Evolutionary conservation across 2,113 vertebrate species (phyloP).

Genomic region (Lathamus discolor): DNA sequence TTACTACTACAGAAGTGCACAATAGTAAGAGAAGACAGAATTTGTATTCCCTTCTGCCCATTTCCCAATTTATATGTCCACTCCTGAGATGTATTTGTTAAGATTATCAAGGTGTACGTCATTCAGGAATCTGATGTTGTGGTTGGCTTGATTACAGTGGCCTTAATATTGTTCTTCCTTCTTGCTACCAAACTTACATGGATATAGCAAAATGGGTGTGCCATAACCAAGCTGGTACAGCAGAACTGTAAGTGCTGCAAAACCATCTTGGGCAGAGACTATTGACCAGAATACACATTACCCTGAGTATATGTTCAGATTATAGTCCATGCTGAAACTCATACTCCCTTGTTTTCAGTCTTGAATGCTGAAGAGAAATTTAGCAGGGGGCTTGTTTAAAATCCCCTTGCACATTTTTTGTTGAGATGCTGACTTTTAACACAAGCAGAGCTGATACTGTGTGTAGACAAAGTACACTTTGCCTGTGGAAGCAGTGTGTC

Average conservation of each 20-base stretch:
- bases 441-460: not conserved
- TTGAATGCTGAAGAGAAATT: not conserved
- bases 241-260: not conserved
- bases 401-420: not conserved
- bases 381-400: not conserved
- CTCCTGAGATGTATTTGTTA: not conserved
- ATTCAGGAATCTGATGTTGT: not conserved
- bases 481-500: not conserved
- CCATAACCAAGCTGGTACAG: not conserved
- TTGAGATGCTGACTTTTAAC: not conserved
- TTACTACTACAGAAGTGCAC: not conserved
- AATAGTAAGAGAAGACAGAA: not conserved
- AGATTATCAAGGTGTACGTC: not conserved
- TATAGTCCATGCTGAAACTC: not conserved
- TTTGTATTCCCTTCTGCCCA: not conserved
- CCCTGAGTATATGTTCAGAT: not conserved
- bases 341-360: not conserved
- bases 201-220: not conserved
- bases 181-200: not conserved
- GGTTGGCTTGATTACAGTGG: not conserved
- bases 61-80: not conserved
- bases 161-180: not conserved
- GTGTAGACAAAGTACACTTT: not conserved
- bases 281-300: not conserved
- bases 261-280: not conserved